phyloP scores from a whole-genome alignment of 2,888 invertebrate genomes.

The Lasioglossum marginatum region DNA sequence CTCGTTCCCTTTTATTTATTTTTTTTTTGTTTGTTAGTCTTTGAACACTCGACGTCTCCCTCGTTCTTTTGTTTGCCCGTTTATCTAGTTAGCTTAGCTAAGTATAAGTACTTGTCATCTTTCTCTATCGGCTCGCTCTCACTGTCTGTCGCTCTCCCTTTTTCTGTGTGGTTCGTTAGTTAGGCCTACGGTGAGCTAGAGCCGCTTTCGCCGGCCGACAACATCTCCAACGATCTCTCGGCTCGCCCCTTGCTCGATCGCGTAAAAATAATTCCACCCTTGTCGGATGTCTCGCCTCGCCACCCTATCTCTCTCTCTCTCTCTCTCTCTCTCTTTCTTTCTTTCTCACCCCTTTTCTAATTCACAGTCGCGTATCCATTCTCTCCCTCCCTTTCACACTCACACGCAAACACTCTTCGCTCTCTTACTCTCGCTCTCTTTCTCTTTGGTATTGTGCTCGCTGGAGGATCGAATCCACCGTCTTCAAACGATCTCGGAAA shows the following conservation, averaged over 20 bases:
- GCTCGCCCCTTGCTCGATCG: constrained; percentile 35
- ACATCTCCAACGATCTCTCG: constrained; percentile 13
- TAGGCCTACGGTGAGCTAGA: constrained; percentile 84
- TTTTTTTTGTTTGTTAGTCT: constrained; percentile 36
- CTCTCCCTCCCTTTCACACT: neutral
- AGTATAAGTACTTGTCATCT: constrained; percentile 78
- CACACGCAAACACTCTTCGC: neutral
- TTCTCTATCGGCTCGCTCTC: neutral
- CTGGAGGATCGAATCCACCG: constrained; percentile 38
- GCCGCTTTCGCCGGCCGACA: constrained; percentile 67
- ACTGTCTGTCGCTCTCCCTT: neutral
- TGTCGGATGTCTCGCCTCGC: constrained; percentile 16
- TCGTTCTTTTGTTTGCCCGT: constrained; percentile 71
- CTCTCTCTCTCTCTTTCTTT: neutral
- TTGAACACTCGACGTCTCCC: constrained; percentile 55
- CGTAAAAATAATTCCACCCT: constrained; percentile 55
- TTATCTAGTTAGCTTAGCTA: constrained; percentile 79
- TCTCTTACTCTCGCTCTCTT: neutral
- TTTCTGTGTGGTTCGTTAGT: constrained; percentile 67
- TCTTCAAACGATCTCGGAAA: constrained; percentile 25
- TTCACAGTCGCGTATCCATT: neutral
- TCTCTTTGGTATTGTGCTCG: constrained; percentile 21
- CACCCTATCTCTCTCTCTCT: too few species aligned
- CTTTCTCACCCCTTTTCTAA: neutral
- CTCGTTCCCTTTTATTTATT: constrained; percentile 44